Percentiles rank a stretch among this genome's conserved stretches.
Conservation (phyloP, 2,888 invertebrate species). For the Nudaria mundana region DNA sequence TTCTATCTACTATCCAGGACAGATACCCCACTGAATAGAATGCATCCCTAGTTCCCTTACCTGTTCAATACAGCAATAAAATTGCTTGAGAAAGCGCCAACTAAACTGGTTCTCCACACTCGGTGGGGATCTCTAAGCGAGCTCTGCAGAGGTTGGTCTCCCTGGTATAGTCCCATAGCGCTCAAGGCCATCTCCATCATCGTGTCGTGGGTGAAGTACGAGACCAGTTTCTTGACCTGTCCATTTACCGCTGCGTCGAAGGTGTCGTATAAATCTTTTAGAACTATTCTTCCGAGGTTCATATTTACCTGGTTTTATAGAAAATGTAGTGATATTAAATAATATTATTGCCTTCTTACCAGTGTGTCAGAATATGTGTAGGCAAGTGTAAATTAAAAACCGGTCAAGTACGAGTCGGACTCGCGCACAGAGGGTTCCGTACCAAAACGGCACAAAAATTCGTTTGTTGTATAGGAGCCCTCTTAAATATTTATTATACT, state of each 20-base stretch:
- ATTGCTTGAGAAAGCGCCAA: conserved; percentile 87
- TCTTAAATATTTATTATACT: no score
- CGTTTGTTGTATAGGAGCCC: no score
- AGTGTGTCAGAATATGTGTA: no score
- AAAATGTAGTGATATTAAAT: no score
- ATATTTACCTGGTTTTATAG: conserved; percentile 81
- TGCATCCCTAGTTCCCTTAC: conserved; percentile 67
- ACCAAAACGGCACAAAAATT: no score
- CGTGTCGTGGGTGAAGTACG: conserved; percentile 86
- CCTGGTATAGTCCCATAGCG: conserved; percentile 84
- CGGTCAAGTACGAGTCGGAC: no score
- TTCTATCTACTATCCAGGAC: no score
- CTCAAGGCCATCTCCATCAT: conserved; percentile 83
- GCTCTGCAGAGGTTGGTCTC: conserved; percentile 77
- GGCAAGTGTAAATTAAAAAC: no score
- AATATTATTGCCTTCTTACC: no score
- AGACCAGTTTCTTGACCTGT: conserved; percentile 72
- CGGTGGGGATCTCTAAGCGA: conserved; percentile 78
- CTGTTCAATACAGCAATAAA: conserved; percentile 87
- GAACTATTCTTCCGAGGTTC: conserved; percentile 83
- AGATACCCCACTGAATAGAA: no score
- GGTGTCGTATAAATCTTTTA: conserved; percentile 84
- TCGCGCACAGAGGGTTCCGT: no score
- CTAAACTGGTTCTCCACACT: conserved; percentile 84
- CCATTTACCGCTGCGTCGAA: conserved; percentile 57